These are phyloP conservation scores for Conus betulinus DNA, from an alignment of 1,140 invertebrate genomes.

Conservation along the genomic window DNA sequence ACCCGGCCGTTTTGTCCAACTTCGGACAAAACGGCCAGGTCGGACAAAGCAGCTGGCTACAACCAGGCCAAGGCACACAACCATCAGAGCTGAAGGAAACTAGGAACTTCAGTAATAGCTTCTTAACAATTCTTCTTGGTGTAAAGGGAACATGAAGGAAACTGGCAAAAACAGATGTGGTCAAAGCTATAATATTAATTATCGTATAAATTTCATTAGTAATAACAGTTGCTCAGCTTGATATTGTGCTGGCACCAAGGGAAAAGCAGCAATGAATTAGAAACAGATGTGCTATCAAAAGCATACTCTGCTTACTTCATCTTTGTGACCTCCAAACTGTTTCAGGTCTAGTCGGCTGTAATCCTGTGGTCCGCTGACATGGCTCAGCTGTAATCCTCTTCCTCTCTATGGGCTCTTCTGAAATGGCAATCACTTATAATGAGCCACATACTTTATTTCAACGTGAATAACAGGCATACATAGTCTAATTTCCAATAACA, in stretches of 20 bases:
- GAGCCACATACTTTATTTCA: neutral
- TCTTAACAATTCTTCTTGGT: too few relatives aligned
- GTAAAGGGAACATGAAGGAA: too few relatives aligned
- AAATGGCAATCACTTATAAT: neutral
- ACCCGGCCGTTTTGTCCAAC: too few relatives aligned
- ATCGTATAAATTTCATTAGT: neutral
- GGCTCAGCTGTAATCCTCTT: neutral
- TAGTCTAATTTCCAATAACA: too few relatives aligned
- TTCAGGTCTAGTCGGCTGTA: slow-evolving; percentile 62
- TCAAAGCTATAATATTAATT: neutral
- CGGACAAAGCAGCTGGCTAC: too few relatives aligned
- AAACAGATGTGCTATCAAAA: neutral
- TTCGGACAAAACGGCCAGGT: too few relatives aligned
- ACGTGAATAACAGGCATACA: too few relatives aligned
- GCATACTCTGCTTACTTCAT: slow-evolving; percentile 59
- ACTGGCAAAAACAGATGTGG: neutral
- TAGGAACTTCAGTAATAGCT: too few relatives aligned
- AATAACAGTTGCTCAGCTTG: neutral
- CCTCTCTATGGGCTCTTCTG: neutral
- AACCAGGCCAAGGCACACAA: too few relatives aligned
- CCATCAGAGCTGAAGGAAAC: too few relatives aligned
- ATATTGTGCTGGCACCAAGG: neutral
- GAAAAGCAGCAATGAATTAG: neutral
- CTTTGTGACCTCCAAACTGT: slow-evolving; percentile 67
- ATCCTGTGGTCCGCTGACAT: slow-evolving; percentile 64